Conservation (phyloP, 2,888 invertebrate genomes). For the Liopterus haemorrhoidalis region DNA sequence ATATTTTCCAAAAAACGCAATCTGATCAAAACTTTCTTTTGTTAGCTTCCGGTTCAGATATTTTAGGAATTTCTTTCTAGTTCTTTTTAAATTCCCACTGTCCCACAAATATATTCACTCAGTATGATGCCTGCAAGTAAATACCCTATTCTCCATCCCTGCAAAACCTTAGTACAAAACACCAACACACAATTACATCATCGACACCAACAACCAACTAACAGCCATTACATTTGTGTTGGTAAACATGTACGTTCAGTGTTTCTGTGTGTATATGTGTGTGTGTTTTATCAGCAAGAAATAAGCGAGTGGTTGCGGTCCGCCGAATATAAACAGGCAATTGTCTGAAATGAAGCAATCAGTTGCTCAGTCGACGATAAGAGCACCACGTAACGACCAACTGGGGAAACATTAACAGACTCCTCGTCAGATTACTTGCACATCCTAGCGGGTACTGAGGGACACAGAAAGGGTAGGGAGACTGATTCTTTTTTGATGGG, state of each 20-base stretch:
- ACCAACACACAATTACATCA: constrained; percentile 11
- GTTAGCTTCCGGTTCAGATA: too few species aligned
- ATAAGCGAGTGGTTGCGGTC: constrained; percentile 44
- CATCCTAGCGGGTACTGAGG: constrained; percentile 37
- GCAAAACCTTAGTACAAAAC: constrained; percentile 5
- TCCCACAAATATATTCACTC: neutral
- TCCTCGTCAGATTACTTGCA: constrained; percentile 48
- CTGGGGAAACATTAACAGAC: constrained; percentile 49
- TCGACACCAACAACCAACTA: too few species aligned
- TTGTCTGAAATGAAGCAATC: constrained; percentile 50
- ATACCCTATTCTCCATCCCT: neutral
- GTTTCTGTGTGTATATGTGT: constrained; percentile 3
- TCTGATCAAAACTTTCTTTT: too few species aligned
- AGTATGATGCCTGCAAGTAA: neutral
- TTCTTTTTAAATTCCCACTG: too few species aligned
- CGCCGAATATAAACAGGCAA: constrained; percentile 50
- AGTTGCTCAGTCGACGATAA: constrained; percentile 48
- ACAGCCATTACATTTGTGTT: too few species aligned
- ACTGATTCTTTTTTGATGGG: too few species aligned
- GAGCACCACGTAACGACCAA: constrained; percentile 47
- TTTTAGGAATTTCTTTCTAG: too few species aligned
- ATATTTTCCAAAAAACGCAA: too few species aligned
- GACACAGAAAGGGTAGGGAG: too few species aligned
- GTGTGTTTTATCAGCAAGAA: constrained; percentile 38
- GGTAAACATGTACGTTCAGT: neutral